phyloP scores from a whole-genome alignment of 2,113 vertebrate genomes.

The Centropristis striata region DNA sequence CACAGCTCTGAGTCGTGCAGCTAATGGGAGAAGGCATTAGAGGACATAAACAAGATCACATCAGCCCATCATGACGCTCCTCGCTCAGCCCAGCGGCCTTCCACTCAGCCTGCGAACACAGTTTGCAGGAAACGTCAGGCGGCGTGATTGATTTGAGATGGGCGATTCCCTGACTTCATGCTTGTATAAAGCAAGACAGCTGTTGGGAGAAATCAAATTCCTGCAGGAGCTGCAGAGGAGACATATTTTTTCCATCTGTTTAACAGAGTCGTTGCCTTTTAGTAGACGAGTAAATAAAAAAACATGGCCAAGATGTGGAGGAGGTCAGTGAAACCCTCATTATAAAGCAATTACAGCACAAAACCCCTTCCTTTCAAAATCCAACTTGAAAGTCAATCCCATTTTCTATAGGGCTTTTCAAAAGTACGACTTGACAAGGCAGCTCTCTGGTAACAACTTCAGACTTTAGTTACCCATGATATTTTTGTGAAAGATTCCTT shows the following conservation, averaged over 20 bases:
- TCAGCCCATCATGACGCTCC: constrained; percentile 89
- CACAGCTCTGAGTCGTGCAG: constrained; percentile 71
- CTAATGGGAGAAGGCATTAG: constrained; percentile 87
- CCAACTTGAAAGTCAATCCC: constrained; percentile 80
- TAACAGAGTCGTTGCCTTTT: constrained; percentile 86
- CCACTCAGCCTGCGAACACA: constrained; percentile 85
- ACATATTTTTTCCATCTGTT: constrained; percentile 92
- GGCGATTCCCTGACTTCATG: constrained; percentile 90
- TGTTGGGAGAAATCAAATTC: constrained; percentile 90
- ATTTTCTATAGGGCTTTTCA: constrained; percentile 71
- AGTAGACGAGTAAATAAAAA: constrained; percentile 89
- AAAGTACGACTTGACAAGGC: constrained; percentile 76
- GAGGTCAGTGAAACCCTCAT: constrained; percentile 87
- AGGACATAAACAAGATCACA: constrained; percentile 91
- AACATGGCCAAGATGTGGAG: constrained; percentile 86
- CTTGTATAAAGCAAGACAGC: constrained; percentile 93
- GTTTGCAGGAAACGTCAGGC: constrained; percentile 91
- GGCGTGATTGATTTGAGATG: constrained; percentile 90
- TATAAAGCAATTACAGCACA: constrained; percentile 89
- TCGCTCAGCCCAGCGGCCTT: constrained; percentile 72
- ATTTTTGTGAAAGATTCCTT: constrained; percentile 39
- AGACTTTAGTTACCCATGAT: constrained; percentile 44
- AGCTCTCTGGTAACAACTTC: constrained; percentile 66
- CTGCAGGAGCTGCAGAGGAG: constrained; percentile 86
- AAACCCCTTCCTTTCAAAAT: constrained; percentile 76